Percentiles rank a stretch among this genome's conserved stretches.
phyloP scores from a whole-genome alignment of 2,888 invertebrate genomes.

The Monochamus alternatus region DNA sequence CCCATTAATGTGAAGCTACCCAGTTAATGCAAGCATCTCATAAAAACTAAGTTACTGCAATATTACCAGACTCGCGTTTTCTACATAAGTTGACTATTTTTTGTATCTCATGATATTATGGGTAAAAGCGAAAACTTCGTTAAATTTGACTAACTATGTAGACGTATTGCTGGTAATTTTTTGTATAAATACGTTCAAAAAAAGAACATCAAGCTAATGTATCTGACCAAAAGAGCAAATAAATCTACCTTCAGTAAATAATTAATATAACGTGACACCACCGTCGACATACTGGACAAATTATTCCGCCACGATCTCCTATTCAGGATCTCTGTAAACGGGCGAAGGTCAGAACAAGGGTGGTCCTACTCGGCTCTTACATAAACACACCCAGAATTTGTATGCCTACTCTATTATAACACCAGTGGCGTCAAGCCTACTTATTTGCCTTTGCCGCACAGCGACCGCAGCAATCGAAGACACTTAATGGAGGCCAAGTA shows the following conservation, averaged over 20 bases:
- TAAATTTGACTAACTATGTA: too few species aligned
- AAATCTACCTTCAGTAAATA: conserved; percentile 32
- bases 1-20: too few species aligned
- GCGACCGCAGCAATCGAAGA: not conserved
- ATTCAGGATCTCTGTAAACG: conserved; percentile 33
- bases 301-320: conserved; percentile 45
- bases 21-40: too few species aligned
- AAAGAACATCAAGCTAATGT: not conserved
- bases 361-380: conserved; percentile 60
- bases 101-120: too few species aligned
- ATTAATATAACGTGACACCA: conserved; percentile 37
- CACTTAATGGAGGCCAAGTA: not conserved
- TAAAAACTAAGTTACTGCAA: too few species aligned
- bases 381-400: conserved; percentile 61
- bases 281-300: conserved; percentile 44
- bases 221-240: not conserved
- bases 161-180: too few species aligned
- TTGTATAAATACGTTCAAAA: not conserved
- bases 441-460: conserved; percentile 40
- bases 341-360: conserved; percentile 54
- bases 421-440: conserved; percentile 53
- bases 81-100: too few species aligned
- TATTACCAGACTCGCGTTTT: too few species aligned
- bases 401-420: conserved; percentile 51
- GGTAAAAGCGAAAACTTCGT: too few species aligned